Evolutionary conservation across 2,113 vertebrate genomes (phyloP), one percentile per base, ranked within the genome.

Genomic region (Cyanoliseus patagonus): DNA sequence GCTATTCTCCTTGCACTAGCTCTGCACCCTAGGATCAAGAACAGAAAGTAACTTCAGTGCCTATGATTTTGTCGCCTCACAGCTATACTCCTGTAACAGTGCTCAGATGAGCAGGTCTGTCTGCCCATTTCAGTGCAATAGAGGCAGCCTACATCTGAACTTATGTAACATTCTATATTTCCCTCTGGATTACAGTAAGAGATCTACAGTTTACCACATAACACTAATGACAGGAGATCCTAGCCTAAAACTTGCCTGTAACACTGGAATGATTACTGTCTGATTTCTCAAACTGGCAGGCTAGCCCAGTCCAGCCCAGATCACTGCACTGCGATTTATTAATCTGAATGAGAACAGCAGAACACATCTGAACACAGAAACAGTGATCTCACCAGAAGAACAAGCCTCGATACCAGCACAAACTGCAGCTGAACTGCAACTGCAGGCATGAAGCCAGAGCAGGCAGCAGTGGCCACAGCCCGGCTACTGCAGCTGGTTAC

Each of bases 351-450:
- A 15, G 31, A 64, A 59, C 1, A 1, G 31, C 1, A 31, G 14
- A 47, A 57, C 55, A 7, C 14, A 6, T 13, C 20, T 2, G 0
- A 51, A 35, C 27, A 9, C 17, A 35, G 17, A 51, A 66, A 16
- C 0, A 4, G n/a, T 1, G 1, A 72, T 37, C 39, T 39, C 28
- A 5, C 24, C n/a, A 8, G 2, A 10, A 33, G 13, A 51, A 4
- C 6, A 18, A n/a, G 28, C 37, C 31, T 27, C 0, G 0, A 11
- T 0, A 8, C 1, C 4, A 76, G 24, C 49, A 24, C 35, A 68
- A 69, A 19, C 46, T 5, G 30, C 39, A 53, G n/a, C 37, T 15
- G 9, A 67, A 39, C 39, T 31, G 51, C 39, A 30, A 11, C 41
- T 2, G 6, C 1, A 1, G n/a, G 52, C 53, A 46, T 0, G 1